A percentile compares a stretch with the other conserved stretches of the same genome.
Conservation (phyloP, 2,797 vertebrate genomes). For the Percopsis omiscomaycus region DNA sequence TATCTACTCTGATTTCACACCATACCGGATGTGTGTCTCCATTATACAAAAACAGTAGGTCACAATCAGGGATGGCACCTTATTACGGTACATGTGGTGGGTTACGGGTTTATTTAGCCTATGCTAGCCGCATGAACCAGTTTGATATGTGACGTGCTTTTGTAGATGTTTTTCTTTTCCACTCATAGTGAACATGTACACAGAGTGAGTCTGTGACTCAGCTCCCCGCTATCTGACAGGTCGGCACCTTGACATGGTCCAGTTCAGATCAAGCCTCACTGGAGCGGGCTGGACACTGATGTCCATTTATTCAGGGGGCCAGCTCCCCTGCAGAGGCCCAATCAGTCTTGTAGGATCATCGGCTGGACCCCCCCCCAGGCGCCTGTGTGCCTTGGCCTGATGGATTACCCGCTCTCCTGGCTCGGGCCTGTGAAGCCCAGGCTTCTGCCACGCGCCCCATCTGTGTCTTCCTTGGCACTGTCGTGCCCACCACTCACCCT, state of each 20-base stretch:
- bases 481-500: conserved; percentile 59
- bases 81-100: conserved; percentile 4
- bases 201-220: conserved; percentile 7
- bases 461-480: conserved; percentile 69
- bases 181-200: conserved; percentile 1
- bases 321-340: conserved; percentile 67
- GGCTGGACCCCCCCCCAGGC: conserved; percentile 56
- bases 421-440: conserved; percentile 55
- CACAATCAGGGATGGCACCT: conserved; percentile 8
- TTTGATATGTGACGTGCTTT: not conserved
- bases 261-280: conserved; percentile 64
- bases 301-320: conserved; percentile 68
- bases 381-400: conserved; percentile 68
- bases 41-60: conserved; percentile 26
- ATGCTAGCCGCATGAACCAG: conserved; percentile 4
- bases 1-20: conserved; percentile 44
- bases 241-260: conserved; percentile 65
- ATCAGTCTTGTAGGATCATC: conserved; percentile 76
- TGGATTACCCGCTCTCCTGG: conserved; percentile 75
- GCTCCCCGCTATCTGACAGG: conserved; percentile 64
- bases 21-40: conserved; percentile 21
- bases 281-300: conserved; percentile 71
- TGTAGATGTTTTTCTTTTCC: conserved; percentile 9
- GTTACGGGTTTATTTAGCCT: conserved; percentile 15
- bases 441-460: conserved; percentile 66